Evolutionary conservation across 2,888 invertebrate genomes (phyloP).

Genomic region (Heliothis peltigera): DNA sequence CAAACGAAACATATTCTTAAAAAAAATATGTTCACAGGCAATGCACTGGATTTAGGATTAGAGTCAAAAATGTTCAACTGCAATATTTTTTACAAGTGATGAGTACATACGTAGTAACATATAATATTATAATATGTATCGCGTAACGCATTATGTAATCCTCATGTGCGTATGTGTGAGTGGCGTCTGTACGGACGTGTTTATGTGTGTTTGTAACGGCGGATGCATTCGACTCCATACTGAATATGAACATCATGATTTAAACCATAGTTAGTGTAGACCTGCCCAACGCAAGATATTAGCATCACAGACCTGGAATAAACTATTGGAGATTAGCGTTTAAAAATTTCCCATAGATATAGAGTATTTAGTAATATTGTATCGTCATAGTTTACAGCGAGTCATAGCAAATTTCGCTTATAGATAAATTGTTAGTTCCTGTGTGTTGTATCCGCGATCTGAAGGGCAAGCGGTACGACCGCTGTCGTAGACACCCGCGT

Average conservation of each 20-base stretch:
- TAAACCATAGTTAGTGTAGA: conserved; percentile 37
- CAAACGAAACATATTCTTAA: no score
- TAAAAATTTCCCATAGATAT: conserved; percentile 16
- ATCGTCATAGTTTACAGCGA: conserved; percentile 2
- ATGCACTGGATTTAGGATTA: no score
- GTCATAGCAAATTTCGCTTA: conserved; percentile 22
- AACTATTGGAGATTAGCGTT: not conserved
- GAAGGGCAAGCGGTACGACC: conserved; percentile 5
- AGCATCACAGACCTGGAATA: not conserved
- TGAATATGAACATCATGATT: conserved; percentile 22
- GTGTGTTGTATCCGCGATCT: conserved; percentile 22
- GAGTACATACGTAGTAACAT: conserved; percentile 68
- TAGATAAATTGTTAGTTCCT: conserved; percentile 35
- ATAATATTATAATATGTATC: conserved; percentile 57
- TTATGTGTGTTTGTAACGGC: conserved; percentile 65
- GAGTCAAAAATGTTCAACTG: not conserved
- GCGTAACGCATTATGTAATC: conserved; percentile 59
- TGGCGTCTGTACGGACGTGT: conserved; percentile 32
- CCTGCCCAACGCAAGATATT: not conserved
- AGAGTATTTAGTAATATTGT: conserved; percentile 7
- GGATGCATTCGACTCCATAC: conserved; percentile 60
- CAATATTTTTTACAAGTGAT: conserved; percentile 63
- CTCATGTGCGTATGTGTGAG: conserved; percentile 36
- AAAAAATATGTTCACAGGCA: no score
- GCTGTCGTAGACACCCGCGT: conserved; percentile 12